Base-by-base conservation (phyloP, 2,888 invertebrate genomes). In the Megalurothrips usitatus region DNA sequence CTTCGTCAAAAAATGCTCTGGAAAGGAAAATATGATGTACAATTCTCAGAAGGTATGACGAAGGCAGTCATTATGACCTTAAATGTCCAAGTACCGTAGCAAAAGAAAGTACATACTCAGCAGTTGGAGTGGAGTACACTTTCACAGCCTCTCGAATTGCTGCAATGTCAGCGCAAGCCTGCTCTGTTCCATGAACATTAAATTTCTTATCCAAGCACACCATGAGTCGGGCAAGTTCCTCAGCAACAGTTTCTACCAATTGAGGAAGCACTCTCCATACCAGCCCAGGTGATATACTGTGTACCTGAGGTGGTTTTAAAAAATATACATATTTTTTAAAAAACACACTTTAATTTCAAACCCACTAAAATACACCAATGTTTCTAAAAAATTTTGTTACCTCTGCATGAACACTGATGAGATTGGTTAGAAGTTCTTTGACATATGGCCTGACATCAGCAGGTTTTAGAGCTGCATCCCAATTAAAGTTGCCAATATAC, bases 171-270 rank as follows among this genome's bases (percentile, higher is more conserved):
- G 95, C 91, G 63, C 92, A 90, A 34, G 96, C 96, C 89, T 95
- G 94, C 85, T 93, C 90, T 80, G 92, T 92, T 79, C 94, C 94
- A 81, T 91, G 89, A 84, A 89, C 89, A 86, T 91, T 92, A 85
- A 93, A 93, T 83, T 90, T 90, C 3, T 86, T 84, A 82, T 90
- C 90, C 17, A 94, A 93, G 86, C 95, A 94, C 63, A 93, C 92
- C 89, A 96, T 94, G 17, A 98, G 90, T 17, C 98, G 91, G 78
- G 95, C 93, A 83, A 98, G 89, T 89, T 98, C 98, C 88, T 98
- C 97, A 83, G 95, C 94, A 82, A 98, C 95, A 0, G 95, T 96
- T 89, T 97, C 95, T 79, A 97, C 93, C 84, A 98, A 94, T 85
- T 93, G 92, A 26, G 92, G 91, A 79, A 93, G 86, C 52, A 93